These are phyloP conservation scores for Cyrtodaria siliqua DNA, from an alignment of 2,888 invertebrate species.

Conservation along the genomic window DNA sequence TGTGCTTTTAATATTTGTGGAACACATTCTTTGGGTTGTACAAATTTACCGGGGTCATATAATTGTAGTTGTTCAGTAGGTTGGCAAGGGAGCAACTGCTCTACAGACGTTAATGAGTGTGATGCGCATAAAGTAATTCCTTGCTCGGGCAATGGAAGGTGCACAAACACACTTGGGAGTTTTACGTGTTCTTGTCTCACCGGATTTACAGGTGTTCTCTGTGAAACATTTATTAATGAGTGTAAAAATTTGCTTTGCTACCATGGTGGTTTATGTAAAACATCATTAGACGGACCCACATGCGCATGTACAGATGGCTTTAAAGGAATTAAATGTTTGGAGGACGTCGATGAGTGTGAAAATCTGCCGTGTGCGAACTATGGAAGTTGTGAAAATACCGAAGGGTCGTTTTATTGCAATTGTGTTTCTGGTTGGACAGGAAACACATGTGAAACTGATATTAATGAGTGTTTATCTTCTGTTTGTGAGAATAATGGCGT, in stretches of 20 bases:
- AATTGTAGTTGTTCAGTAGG: slow-evolving; percentile 46
- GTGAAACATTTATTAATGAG: slow-evolving; percentile 88
- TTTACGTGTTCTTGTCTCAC: slow-evolving; percentile 93
- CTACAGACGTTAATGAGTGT: slow-evolving; percentile 50
- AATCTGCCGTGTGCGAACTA: slow-evolving; percentile 19
- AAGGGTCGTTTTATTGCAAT: slow-evolving; percentile 45
- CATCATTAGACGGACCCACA: slow-evolving; percentile 20
- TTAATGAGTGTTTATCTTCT: slow-evolving; percentile 56
- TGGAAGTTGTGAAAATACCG: slow-evolving; percentile 36
- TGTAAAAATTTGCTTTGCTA: slow-evolving; percentile 46
- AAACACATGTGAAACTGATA: slow-evolving; percentile 39
- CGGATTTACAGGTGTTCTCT: slow-evolving; percentile 92
- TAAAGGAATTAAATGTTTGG: slow-evolving; percentile 36
- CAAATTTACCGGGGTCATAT: slow-evolving; percentile 46
- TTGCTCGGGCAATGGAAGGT: slow-evolving; percentile 43
- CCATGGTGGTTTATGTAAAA: slow-evolving; percentile 43
- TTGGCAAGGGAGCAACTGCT: slow-evolving; percentile 47
- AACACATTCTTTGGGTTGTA: slow-evolving; percentile 33
- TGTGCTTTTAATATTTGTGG: slow-evolving; percentile 40
- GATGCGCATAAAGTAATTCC: slow-evolving; percentile 6
- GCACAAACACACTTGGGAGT: slow-evolving; percentile 44
- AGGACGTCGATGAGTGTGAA: slow-evolving; percentile 64
- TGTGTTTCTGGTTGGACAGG: slow-evolving; percentile 50
- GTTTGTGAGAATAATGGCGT: slow-evolving; percentile 61
- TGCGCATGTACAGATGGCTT: slow-evolving; percentile 36